Conservation (phyloP, 2,888 invertebrate genomes). For the Stenotaenia linearis region DNA sequence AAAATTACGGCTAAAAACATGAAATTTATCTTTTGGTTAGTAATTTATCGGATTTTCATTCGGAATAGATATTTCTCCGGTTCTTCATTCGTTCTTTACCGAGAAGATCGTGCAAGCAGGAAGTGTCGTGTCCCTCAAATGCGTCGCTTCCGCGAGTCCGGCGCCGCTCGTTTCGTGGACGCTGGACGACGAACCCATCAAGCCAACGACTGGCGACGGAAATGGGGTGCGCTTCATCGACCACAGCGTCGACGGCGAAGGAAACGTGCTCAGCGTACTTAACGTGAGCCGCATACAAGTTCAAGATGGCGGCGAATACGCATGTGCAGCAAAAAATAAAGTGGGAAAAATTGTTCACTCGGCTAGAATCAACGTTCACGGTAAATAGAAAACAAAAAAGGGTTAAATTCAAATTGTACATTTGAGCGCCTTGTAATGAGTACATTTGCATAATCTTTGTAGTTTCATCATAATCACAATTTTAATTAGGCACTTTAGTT, state of each 20-base stretch:
- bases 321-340: slow-evolving; percentile 47
- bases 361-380: slow-evolving; percentile 47
- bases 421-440: neutral
- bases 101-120: slow-evolving; percentile 37
- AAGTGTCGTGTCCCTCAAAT: slow-evolving; percentile 38
- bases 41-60: neutral
- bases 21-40: no score
- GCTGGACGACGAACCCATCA: slow-evolving; percentile 43
- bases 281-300: slow-evolving; percentile 46
- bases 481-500: slow-evolving; percentile 17
- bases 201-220: slow-evolving; percentile 35
- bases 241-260: slow-evolving; percentile 43
- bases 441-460: slow-evolving; percentile 19
- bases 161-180: slow-evolving; percentile 41
- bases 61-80: slow-evolving; percentile 33
- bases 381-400: slow-evolving; percentile 36
- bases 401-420: neutral
- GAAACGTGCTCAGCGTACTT: slow-evolving; percentile 47
- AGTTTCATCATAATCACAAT: slow-evolving; percentile 22
- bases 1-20: no score
- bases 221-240: slow-evolving; percentile 42
- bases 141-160: slow-evolving; percentile 40
- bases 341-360: slow-evolving; percentile 45
- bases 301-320: slow-evolving; percentile 48
- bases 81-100: slow-evolving; percentile 37